phyloP scores from a whole-genome alignment of 2,113 vertebrate species.

The Riparia riparia region DNA sequence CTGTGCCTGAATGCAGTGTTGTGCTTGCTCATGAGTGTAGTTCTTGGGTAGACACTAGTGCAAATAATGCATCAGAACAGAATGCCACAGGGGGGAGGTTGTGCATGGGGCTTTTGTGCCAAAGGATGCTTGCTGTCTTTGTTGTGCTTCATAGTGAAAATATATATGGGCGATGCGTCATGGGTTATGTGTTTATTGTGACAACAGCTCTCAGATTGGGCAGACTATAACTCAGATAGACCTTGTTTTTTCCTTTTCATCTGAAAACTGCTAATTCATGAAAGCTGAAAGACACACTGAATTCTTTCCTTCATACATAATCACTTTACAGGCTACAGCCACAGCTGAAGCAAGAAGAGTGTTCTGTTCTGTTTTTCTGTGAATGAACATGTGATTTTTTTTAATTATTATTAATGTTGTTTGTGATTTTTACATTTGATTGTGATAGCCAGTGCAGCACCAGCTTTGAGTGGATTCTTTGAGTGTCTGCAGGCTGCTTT shows the following conservation, averaged over 20 bases:
- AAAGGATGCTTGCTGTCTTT: background rate
- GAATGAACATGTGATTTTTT: background rate
- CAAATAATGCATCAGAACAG: background rate
- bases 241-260: conserved; percentile 19
- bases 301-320: conserved; percentile 66
- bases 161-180: background rate
- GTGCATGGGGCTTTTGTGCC: background rate
- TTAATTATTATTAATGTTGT: background rate
- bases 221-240: background rate
- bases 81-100: background rate
- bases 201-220: background rate
- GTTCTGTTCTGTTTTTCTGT: background rate
- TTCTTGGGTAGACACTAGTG: background rate
- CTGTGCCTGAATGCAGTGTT: background rate
- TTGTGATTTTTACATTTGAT: background rate
- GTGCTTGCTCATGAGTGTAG: background rate
- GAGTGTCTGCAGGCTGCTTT: background rate
- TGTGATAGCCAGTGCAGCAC: background rate
- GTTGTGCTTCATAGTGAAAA: background rate
- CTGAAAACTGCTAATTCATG: conserved; percentile 59
- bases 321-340: background rate
- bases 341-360: background rate
- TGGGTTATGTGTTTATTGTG: background rate
- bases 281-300: conserved; percentile 50
- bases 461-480: background rate